Percentiles rank a stretch among this genome's conserved stretches.
These are phyloP conservation scores for Corythaixoides concolor DNA, from an alignment of 2,113 vertebrate species.

Conservation along the genomic window DNA sequence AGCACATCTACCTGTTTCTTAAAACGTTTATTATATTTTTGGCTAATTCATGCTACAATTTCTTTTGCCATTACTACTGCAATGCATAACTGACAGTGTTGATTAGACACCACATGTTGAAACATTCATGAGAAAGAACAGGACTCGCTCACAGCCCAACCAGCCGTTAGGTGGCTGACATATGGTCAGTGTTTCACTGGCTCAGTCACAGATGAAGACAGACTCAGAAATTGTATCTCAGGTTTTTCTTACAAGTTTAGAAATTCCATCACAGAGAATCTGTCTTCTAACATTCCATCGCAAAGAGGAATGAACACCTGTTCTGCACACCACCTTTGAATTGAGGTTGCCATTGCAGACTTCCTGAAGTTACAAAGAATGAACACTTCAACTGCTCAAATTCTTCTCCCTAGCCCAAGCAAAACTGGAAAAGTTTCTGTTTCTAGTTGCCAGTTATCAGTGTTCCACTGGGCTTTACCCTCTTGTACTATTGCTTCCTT, in stretches of 20 bases:
- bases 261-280: neutral
- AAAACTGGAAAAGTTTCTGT: neutral
- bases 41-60: neutral
- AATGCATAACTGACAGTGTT: neutral
- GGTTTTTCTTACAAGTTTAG: neutral
- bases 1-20: neutral
- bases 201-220: neutral
- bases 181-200: neutral
- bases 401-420: neutral
- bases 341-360: neutral
- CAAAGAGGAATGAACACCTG: neutral
- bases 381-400: neutral
- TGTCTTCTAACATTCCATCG: neutral
- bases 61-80: neutral
- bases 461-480: neutral
- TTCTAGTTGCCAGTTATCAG: neutral
- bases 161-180: neutral
- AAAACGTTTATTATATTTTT: neutral
- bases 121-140: neutral
- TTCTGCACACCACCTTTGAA: neutral
- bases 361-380: neutral
- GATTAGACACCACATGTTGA: neutral
- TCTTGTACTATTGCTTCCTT: neutral
- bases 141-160: neutral
- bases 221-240: neutral